These are phyloP conservation scores for Oncopodura yosiiana DNA, from an alignment of 1,140 invertebrate species.

Conservation along the genomic window DNA sequence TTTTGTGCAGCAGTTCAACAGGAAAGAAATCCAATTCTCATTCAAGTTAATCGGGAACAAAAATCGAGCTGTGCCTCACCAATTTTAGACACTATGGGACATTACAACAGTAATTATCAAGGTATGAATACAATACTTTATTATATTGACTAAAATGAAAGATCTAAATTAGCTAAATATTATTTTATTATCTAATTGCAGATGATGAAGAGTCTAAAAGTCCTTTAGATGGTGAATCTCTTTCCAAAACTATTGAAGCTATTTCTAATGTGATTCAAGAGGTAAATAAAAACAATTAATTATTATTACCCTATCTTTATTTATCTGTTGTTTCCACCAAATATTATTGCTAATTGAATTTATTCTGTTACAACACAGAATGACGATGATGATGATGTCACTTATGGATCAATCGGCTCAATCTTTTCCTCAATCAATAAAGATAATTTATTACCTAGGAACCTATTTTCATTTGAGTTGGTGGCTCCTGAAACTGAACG, in stretches of 20 bases:
- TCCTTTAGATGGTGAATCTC: constrained; percentile 26
- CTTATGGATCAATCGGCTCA: neutral
- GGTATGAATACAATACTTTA: too few relatives aligned
- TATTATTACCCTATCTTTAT: too few relatives aligned
- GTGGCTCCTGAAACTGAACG: constrained; percentile 61
- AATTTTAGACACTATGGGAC: constrained; percentile 9
- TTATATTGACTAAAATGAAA: neutral
- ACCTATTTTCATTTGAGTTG: constrained; percentile 61
- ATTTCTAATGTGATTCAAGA: constrained; percentile 32
- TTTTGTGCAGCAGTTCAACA: constrained; percentile 69
- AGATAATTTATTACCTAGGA: constrained; percentile 46
- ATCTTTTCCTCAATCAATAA: constrained; percentile 25
- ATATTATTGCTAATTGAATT: too few relatives aligned
- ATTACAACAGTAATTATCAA: constrained; percentile 27
- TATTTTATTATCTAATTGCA: neutral
- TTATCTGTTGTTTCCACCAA: too few relatives aligned
- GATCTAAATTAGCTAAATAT: neutral
- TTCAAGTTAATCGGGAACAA: constrained; percentile 37
- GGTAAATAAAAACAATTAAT: constrained; percentile 14
- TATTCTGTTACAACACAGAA: too few relatives aligned
- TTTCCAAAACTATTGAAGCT: constrained; percentile 30
- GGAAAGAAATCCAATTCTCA: constrained; percentile 73
- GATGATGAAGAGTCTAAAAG: constrained; percentile 34
- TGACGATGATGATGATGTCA: too few relatives aligned
- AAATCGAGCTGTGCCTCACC: too few relatives aligned